Conservation (phyloP, 2,113 vertebrate species). For the Tinamus guttatus region DNA sequence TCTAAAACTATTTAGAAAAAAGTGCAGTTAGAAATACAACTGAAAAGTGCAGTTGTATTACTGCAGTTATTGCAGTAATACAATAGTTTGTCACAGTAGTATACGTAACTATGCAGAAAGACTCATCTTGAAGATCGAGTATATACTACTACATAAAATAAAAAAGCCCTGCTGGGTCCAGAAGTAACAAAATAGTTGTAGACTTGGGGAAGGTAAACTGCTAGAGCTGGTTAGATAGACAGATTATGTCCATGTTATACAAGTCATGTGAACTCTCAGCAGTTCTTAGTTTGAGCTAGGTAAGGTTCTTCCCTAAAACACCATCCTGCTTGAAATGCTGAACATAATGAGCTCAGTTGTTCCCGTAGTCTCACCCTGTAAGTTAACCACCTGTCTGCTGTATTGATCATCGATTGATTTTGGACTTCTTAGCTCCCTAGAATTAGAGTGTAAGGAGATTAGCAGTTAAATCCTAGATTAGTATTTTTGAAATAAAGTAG, state of each 20-base stretch:
- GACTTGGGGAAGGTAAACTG: not conserved
- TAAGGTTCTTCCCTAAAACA: not conserved
- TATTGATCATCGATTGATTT: not conserved
- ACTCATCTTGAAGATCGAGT: too few species aligned
- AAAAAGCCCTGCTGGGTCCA: not conserved
- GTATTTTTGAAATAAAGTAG: conserved; percentile 70
- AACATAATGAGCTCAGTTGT: not conserved
- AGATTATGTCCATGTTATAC: too few species aligned
- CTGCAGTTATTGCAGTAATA: too few species aligned
- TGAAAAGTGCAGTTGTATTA: too few species aligned
- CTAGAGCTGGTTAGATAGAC: not conserved
- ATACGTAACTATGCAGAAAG: not conserved
- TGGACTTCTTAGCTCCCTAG: not conserved
- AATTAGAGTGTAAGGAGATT: not conserved
- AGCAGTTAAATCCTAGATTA: not conserved
- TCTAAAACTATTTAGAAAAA: too few species aligned
- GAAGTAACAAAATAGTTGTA: not conserved
- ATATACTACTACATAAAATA: too few species aligned
- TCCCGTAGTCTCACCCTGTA: not conserved
- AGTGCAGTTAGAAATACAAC: too few species aligned
- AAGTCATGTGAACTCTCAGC: not conserved
- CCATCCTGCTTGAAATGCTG: not conserved
- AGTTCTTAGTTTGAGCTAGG: not conserved
- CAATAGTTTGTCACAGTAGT: not conserved
- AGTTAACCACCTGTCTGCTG: not conserved